These are phyloP conservation scores for Spodoptera litura DNA, from an alignment of 1,140 invertebrate genomes.

Conservation along the genomic window DNA sequence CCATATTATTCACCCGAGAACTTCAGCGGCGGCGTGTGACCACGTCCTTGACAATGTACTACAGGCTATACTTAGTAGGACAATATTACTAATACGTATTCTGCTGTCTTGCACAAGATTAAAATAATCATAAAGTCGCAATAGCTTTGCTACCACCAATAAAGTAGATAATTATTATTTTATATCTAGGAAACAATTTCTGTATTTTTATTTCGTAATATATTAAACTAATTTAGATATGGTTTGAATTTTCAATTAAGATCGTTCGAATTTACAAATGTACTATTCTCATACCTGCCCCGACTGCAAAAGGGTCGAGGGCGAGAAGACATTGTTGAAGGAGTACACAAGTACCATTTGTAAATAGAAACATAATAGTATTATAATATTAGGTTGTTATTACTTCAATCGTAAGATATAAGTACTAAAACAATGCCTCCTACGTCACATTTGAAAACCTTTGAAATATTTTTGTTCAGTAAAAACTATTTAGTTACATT, in stretches of 20 bases:
- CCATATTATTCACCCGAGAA: background rate
- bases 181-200: conserved; percentile 44
- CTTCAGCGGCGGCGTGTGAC: background rate
- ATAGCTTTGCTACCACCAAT: conserved; percentile 49
- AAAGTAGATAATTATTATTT: conserved; percentile 41
- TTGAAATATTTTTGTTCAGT: conserved; percentile 49
- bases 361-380: conserved; percentile 39
- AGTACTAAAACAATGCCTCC: conserved; percentile 41
- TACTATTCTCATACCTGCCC: background rate
- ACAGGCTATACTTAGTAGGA: background rate
- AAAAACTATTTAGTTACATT: conserved; percentile 48
- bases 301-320: conserved; percentile 3
- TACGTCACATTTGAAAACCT: conserved; percentile 44
- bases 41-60: conserved; percentile 2
- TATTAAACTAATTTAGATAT: conserved; percentile 57
- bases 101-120: conserved; percentile 31
- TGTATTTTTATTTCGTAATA: conserved; percentile 40
- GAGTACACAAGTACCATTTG: conserved; percentile 26
- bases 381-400: conserved; percentile 24
- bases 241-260: conserved; percentile 49
- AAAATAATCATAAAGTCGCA: conserved; percentile 42
- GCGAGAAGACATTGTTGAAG: background rate
- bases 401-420: conserved; percentile 46
- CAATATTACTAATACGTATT: conserved; percentile 10
- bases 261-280: conserved; percentile 44